These are phyloP conservation scores for Bombycilla garrulus DNA, from an alignment of 2,113 vertebrate genomes.

Conservation along the genomic window DNA sequence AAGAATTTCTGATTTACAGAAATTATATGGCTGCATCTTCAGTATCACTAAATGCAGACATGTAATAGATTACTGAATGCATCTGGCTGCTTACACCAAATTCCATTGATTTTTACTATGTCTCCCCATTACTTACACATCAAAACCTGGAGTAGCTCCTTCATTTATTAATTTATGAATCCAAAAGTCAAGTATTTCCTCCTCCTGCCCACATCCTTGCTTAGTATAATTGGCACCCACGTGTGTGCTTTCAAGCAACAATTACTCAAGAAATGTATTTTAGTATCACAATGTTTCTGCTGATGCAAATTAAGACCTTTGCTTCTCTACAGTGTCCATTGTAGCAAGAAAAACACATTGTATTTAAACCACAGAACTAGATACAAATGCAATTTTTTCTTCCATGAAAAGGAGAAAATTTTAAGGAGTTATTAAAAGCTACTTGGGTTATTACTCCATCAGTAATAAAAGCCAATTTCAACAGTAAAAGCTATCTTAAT, in stretches of 20 bases:
- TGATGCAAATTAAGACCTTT: neutral
- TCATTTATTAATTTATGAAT: neutral
- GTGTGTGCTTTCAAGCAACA: neutral
- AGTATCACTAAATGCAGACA: neutral
- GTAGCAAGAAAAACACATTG: neutral
- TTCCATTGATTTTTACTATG: neutral
- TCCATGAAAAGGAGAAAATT: neutral
- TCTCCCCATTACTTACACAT: neutral
- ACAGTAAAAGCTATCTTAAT: neutral
- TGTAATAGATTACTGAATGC: neutral
- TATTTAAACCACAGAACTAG: neutral
- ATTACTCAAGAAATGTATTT: neutral
- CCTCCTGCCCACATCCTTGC: neutral
- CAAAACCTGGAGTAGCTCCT: neutral
- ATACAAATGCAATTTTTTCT: neutral
- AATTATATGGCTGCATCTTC: neutral
- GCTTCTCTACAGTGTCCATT: neutral
- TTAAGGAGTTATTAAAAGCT: neutral
- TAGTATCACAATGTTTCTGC: neutral
- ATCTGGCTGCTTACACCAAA: neutral
- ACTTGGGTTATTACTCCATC: neutral
- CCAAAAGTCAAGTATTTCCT: neutral
- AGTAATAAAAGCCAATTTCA: neutral
- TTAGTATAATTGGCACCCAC: neutral
- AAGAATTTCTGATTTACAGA: neutral